Percentiles rank a stretch among this genome's conserved stretches.
Evolutionary conservation across 1,140 invertebrate genomes (phyloP).

Genomic region (Copidosoma floridanum): DNA sequence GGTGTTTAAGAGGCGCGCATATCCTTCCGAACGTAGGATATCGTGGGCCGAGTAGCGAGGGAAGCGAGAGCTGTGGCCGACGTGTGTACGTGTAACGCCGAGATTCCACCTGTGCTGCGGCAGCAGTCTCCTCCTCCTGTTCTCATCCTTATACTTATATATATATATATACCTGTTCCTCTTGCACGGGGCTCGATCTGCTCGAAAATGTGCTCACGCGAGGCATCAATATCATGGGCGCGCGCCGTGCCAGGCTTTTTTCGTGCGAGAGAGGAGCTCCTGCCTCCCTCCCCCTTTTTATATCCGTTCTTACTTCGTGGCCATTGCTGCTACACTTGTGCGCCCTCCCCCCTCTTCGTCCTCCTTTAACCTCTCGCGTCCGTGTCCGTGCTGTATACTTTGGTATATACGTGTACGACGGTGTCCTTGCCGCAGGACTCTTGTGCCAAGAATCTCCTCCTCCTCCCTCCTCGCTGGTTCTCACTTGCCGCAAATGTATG

Average conservation of each 20-base stretch:
- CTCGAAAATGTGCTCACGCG: background rate
- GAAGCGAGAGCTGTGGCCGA: too few species aligned
- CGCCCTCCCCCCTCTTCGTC: background rate
- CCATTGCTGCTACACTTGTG: too few species aligned
- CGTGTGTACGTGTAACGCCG: constrained; percentile 33
- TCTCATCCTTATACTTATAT: constrained; percentile 14
- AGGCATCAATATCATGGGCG: constrained; percentile 11
- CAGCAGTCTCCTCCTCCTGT: constrained; percentile 30
- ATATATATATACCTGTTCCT: too few species aligned
- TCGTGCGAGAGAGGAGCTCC: background rate
- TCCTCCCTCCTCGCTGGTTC: too few species aligned
- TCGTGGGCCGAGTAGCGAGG: constrained; percentile 24
- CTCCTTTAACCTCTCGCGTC: too few species aligned
- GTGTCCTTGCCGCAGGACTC: constrained; percentile 28
- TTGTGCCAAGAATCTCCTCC: background rate
- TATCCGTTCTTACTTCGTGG: background rate
- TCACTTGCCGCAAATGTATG: background rate
- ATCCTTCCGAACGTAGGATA: constrained; percentile 41
- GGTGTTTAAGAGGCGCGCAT: constrained; percentile 51
- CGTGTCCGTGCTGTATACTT: too few species aligned
- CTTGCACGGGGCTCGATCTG: background rate
- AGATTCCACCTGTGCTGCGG: constrained; percentile 52
- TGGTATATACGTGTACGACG: too few species aligned
- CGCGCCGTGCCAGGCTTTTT: background rate
- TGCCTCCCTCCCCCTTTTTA: background rate